These are phyloP conservation scores for Tyrophagus putrescentiae DNA, from an alignment of 1,140 invertebrate genomes.

Conservation along the genomic window DNA sequence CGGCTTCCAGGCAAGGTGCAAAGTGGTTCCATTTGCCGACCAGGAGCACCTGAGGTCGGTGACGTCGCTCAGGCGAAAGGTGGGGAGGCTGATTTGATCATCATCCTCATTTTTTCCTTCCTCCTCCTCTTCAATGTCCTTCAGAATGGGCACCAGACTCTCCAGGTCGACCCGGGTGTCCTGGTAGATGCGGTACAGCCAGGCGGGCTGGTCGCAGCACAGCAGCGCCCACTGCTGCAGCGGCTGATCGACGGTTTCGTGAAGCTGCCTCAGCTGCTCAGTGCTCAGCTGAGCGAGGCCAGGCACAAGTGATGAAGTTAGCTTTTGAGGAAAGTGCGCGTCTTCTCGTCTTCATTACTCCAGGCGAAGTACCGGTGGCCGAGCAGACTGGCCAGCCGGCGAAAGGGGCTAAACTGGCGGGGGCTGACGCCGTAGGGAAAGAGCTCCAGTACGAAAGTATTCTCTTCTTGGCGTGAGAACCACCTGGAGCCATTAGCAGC, in stretches of 20 bases:
- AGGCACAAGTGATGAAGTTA: conserved; percentile 29
- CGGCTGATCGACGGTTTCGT: conserved; percentile 25
- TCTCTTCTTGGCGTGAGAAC: conserved; percentile 25
- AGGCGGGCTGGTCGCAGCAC: conserved; percentile 40
- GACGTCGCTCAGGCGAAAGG: conserved; percentile 10
- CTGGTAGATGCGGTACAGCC: conserved; percentile 42
- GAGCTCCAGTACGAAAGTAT: conserved; percentile 29
- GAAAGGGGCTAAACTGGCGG: conserved; percentile 37
- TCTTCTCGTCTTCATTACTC: conserved; percentile 33
- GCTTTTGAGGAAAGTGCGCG: conserved; percentile 33
- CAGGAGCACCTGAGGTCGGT: background rate
- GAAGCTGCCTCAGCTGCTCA: conserved; percentile 32
- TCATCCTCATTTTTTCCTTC: background rate
- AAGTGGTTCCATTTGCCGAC: background rate
- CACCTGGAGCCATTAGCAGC: conserved; percentile 30
- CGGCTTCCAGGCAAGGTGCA: conserved; percentile 20
- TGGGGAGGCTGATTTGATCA: background rate
- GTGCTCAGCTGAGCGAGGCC: conserved; percentile 34
- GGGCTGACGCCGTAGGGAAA: conserved; percentile 37
- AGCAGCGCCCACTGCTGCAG: conserved; percentile 33
- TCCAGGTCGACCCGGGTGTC: conserved; percentile 37
- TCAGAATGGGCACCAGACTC: background rate
- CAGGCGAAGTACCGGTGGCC: conserved; percentile 35
- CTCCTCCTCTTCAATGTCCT: background rate
- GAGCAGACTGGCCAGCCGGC: conserved; percentile 32